These are phyloP conservation scores for Oikopleura albicans DNA, from an alignment of 23 tunicate species.

Conservation along the genomic window DNA sequence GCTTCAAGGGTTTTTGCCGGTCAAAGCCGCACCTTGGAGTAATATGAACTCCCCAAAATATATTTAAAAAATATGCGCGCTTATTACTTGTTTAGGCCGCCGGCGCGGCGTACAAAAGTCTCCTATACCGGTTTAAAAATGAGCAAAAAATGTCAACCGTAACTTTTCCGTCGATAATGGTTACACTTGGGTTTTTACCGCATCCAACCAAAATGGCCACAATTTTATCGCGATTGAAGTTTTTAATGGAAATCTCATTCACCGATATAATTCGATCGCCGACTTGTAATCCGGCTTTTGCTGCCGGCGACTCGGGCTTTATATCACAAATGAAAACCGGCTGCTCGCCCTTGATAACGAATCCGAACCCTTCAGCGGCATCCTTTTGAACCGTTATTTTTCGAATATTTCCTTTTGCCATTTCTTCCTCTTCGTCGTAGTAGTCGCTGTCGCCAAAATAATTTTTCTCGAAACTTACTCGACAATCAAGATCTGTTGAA, in stretches of 20 bases:
- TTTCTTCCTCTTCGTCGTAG: neutral
- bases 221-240: neutral
- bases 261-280: neutral
- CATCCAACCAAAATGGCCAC: neutral
- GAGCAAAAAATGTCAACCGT: too few species aligned
- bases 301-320: neutral
- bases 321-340: neutral
- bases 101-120: too few species aligned
- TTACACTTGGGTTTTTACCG: neutral
- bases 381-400: neutral
- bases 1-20: too few species aligned
- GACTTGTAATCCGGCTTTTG: neutral
- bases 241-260: constrained; percentile 6
- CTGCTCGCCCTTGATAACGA: neutral
- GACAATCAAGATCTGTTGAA: too few species aligned
- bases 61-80: too few species aligned
- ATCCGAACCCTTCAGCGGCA: neutral
- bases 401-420: neutral
- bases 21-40: too few species aligned
- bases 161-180: neutral
- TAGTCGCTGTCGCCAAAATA: neutral
- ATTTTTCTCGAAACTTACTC: neutral
- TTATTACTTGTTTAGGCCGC: too few species aligned
- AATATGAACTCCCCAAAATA: too few species aligned
- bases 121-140: too few species aligned